Evolutionary conservation across 2,113 vertebrate genomes (phyloP), one percentile per base, ranked within the genome.

Genomic region (Takifugu flavidus): DNA sequence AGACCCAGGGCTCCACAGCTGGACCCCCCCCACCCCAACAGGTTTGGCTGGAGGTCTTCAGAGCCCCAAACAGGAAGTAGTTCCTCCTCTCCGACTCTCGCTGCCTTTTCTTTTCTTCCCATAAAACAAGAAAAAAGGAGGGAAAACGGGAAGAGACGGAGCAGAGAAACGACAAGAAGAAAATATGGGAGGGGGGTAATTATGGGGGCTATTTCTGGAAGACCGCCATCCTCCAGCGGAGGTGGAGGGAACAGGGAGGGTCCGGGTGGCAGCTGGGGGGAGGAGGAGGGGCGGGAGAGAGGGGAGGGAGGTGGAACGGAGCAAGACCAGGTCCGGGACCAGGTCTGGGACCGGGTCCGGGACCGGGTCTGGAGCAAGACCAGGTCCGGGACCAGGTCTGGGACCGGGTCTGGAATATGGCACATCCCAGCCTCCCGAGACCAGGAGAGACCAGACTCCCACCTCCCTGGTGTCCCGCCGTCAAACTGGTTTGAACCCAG

Each of bases 171-270:
- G 53, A 34, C 31, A 58, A 58, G 26, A 13, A 62, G 67, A 76
- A 75, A 77, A 80, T 52, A 80, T 73, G 77, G 82, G 83, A 67
- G 58, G 75, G 83, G 86, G 84, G 84, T 72, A 90, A 90, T 90
- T 87, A 85, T 84, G 62, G 69, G 72, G 74, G 76, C 86, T 89
- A 83, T 89, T 88, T 87, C 74, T 85, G 82, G 86, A 89, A 82
- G 75, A 85, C 52, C 72, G 80, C 74, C 78, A 82, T 79, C 71
- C 75, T 82, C 55, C 70, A 81, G 70, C 29, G 12, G 50, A 67
- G 72, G 74, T n/a, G 68, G 67, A 76, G 66, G 72, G 77, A 87
- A 84, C 78, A 78, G 82, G 80, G 86, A 78, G 75, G 74, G 82
- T 67, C 67, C 83, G 83, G 82, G 72, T 75, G 79, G 80, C 74